A percentile compares a stretch with the other conserved stretches of the same genome.
These are phyloP conservation scores for Lepidostoma basale DNA, from an alignment of 1,140 invertebrate genomes.

Conservation along the genomic window DNA sequence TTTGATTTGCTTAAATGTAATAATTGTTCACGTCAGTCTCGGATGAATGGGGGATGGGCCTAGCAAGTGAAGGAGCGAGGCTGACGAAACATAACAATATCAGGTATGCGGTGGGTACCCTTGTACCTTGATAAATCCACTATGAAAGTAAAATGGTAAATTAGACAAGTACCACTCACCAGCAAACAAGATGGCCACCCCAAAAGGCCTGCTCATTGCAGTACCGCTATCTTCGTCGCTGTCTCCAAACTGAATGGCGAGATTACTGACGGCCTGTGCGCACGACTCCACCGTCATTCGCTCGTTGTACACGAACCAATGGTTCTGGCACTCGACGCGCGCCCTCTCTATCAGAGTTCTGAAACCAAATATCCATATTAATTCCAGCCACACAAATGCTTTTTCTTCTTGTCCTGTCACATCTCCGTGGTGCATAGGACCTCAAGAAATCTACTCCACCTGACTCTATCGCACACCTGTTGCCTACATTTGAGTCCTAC, in stretches of 20 bases:
- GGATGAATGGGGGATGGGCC: no score
- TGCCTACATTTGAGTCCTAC: background rate
- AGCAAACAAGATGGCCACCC: conserved; percentile 93
- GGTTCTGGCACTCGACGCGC: conserved; percentile 94
- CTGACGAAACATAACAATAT: no score
- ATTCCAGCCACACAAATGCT: background rate
- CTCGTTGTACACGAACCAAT: conserved; percentile 98
- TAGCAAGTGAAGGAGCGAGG: no score
- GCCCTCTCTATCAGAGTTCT: conserved; percentile 94
- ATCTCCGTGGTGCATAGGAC: no score
- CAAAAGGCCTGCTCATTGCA: conserved; percentile 99
- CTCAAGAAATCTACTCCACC: no score
- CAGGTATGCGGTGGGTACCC: no score
- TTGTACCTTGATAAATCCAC: no score
- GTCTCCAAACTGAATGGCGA: conserved; percentile 98
- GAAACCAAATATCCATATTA: conserved; percentile 43
- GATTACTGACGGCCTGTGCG: conserved; percentile 96
- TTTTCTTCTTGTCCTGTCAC: no score
- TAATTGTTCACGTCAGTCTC: no score
- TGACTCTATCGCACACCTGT: background rate
- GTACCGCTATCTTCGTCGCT: conserved; percentile 91
- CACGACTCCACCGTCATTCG: conserved; percentile 96
- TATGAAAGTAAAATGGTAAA: no score
- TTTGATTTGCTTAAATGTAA: no score
- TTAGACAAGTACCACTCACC: conserved; percentile 55